Evolutionary conservation across 2,113 vertebrate species (phyloP).

Genomic region (Rhinoptilus africanus): DNA sequence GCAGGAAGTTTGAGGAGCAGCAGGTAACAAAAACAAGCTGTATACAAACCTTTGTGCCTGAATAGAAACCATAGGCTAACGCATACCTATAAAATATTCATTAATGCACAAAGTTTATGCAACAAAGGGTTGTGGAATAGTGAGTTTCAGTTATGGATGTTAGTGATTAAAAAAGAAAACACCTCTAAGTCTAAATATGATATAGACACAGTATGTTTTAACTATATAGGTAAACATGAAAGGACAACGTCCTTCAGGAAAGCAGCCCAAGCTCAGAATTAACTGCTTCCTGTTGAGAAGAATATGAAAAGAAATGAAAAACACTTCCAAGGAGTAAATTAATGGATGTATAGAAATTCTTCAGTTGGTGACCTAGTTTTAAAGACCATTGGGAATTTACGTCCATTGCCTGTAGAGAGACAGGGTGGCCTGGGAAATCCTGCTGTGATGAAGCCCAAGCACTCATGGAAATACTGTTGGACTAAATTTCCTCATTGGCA

Average conservation of each 20-base stretch:
- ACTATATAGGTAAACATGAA: background rate
- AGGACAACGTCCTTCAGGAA: background rate
- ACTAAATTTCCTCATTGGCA: background rate
- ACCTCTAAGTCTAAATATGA: background rate
- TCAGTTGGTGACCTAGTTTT: slow-evolving; percentile 18
- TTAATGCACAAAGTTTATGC: background rate
- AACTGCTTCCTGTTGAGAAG: background rate
- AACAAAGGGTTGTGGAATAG: background rate
- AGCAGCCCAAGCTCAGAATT: background rate
- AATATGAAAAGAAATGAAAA: background rate
- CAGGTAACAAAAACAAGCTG: background rate
- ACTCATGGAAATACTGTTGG: background rate
- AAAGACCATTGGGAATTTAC: background rate
- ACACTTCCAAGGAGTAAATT: background rate
- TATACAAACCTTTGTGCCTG: background rate
- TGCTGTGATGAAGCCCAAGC: background rate
- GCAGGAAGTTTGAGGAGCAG: background rate
- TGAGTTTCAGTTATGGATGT: background rate
- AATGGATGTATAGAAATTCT: background rate
- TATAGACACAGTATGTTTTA: background rate
- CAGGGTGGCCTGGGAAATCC: background rate
- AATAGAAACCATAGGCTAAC: background rate
- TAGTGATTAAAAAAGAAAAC: background rate
- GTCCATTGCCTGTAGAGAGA: background rate
- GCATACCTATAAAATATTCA: background rate